These are phyloP conservation scores for Paradoxurus hermaphroditus DNA, from an alignment of 2,113 vertebrate species.

Conservation along the genomic window DNA sequence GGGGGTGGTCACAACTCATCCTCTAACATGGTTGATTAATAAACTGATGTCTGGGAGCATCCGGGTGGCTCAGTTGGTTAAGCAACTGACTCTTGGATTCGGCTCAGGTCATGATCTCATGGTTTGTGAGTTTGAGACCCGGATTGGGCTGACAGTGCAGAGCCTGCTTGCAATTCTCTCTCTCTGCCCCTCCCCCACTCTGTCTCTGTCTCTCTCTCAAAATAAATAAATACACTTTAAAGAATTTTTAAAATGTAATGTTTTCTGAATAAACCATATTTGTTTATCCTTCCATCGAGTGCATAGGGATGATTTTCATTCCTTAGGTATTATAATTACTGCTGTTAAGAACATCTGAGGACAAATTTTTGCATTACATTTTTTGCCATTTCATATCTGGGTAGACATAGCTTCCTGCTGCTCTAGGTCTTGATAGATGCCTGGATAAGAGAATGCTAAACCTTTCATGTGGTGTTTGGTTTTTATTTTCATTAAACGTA, in stretches of 20 bases:
- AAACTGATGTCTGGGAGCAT: too few relatives aligned
- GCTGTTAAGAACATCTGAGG: not conserved
- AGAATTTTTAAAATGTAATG: not conserved
- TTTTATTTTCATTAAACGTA: not conserved
- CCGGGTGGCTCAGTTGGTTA: too few relatives aligned
- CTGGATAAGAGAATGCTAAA: not conserved
- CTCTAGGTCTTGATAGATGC: not conserved
- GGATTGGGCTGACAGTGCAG: too few relatives aligned
- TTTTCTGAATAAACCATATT: not conserved
- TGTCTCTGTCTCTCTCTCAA: too few relatives aligned
- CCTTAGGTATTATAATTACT: not conserved
- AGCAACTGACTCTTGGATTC: too few relatives aligned
- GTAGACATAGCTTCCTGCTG: not conserved
- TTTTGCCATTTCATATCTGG: not conserved
- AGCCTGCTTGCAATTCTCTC: too few relatives aligned
- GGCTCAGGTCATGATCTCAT: too few relatives aligned
- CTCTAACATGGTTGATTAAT: not conserved
- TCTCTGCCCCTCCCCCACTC: too few relatives aligned
- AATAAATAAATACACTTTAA: too few relatives aligned
- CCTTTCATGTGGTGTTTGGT: not conserved
- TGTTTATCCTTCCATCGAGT: not conserved
- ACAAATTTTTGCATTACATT: not conserved
- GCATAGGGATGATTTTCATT: not conserved
- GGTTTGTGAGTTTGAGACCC: too few relatives aligned
- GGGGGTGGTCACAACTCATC: not conserved